Percentiles rank a stretch among this genome's conserved stretches.
Evolutionary conservation across 92 coral and sea anemone species (phyloP).

Genomic region (Epizoanthus ramosus): DNA sequence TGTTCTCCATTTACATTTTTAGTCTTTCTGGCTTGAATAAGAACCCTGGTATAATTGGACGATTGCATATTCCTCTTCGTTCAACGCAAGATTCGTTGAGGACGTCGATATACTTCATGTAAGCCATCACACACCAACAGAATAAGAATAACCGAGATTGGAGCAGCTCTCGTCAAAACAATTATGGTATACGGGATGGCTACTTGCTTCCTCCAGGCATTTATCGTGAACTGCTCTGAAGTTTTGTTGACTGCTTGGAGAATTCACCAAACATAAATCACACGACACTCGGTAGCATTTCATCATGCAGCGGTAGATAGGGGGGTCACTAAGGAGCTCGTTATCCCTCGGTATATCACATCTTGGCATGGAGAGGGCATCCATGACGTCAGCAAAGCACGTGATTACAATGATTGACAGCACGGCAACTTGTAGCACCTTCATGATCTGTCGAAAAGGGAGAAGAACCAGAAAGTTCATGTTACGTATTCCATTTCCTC

Average conservation of each 20-base stretch:
- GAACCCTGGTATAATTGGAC: too few relatives aligned
- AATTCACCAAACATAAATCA: neutral
- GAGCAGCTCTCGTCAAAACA: neutral
- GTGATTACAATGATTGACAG: neutral
- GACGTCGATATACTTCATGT: too few relatives aligned
- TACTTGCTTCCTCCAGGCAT: neutral
- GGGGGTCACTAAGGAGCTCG: neutral
- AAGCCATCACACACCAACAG: too few relatives aligned
- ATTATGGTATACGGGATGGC: neutral
- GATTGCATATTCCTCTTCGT: too few relatives aligned
- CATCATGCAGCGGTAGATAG: neutral
- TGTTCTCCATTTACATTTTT: too few relatives aligned
- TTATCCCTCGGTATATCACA: neutral
- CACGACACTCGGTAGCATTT: neutral
- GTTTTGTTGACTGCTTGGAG: neutral
- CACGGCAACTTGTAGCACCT: neutral
- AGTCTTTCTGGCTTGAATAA: too few relatives aligned
- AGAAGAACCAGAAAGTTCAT: too few relatives aligned
- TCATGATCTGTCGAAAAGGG: neutral
- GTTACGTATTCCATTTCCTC: too few relatives aligned
- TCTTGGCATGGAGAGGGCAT: neutral
- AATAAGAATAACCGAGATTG: neutral
- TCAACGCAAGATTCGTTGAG: too few relatives aligned
- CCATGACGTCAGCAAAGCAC: neutral
- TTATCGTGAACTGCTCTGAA: neutral